Evolutionary conservation across 2,888 invertebrate genomes (phyloP).

Genomic region (Ornithoptera priamus): DNA sequence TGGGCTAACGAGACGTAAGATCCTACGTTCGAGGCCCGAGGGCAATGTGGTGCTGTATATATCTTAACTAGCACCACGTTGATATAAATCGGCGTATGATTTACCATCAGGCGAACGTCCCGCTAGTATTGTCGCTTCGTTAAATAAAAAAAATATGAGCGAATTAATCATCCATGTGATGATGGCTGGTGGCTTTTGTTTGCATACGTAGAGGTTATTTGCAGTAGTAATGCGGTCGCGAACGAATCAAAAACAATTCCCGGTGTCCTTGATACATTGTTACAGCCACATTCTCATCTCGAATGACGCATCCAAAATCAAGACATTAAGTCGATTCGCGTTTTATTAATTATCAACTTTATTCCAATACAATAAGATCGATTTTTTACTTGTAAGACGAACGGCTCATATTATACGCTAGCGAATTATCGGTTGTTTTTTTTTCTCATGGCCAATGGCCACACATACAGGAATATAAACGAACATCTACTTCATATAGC

Average conservation of each 20-base stretch:
- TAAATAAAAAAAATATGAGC: neutral
- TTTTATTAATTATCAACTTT: conserved; percentile 13
- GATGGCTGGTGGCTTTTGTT: conserved; percentile 45
- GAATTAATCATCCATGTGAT: conserved; percentile 10
- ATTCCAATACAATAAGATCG: neutral
- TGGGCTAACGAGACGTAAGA: too few species aligned
- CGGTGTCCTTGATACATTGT: conserved; percentile 66
- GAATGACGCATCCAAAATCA: conserved; percentile 55
- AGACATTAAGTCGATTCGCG: conserved; percentile 8
- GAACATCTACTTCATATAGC: conserved; percentile 32
- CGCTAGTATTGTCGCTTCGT: too few species aligned
- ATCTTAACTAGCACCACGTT: too few species aligned
- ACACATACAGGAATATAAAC: conserved; percentile 34
- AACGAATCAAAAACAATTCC: conserved; percentile 50
- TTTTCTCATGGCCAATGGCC: conserved; percentile 33
- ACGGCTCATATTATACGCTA: neutral
- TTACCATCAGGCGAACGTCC: too few species aligned
- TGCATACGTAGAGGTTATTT: conserved; percentile 47
- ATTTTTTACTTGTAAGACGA: neutral
- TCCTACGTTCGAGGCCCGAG: too few species aligned
- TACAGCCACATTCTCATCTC: conserved; percentile 62
- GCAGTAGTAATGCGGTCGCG: conserved; percentile 39
- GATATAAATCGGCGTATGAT: too few species aligned
- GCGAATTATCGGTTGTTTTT: conserved; percentile 20
- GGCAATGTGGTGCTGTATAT: too few species aligned